Evolutionary conservation across 2,888 invertebrate species (phyloP), one percentile per base, ranked within the genome.

Genomic region (Troides aeacus): DNA sequence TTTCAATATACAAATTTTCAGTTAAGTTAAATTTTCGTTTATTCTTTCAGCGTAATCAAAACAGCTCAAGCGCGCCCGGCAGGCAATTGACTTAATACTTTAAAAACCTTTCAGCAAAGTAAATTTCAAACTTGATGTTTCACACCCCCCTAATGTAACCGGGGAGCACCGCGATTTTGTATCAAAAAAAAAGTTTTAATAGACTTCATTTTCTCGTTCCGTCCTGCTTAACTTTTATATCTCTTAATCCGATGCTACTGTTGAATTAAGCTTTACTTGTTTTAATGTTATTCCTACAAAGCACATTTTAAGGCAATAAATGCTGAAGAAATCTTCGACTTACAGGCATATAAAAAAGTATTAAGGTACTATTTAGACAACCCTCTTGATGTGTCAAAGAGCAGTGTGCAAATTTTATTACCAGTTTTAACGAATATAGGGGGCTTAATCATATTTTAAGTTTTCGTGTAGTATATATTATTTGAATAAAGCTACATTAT

Each of bases 51-150:
- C 50, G 36, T 62, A 59, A 69, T 62, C 42, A 69, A 59, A 70
- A 66, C 69, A 66, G 58, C 62, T 65, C 65, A 61, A 65, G 69
- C 50, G n/a, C 15, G 59, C 69, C 62, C 68, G 58, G 67, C 57
- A 53, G 66, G 69, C 69, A 62, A 58, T 66, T 66, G 66, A 62
- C 66, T 66, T 70, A 70, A 70, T 66, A 66, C 66, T 70, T 70
- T 66, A 70, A 70, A 70, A 70, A 62, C 66, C 69, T 70, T 70
- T 70, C 62, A 70, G 36, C 62, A 70, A 70, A 70, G 66, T 70
- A 70, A 70, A 70, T 69, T 66, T 66, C 62, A 58, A 70, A 66
- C 66, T 66, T 70, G 69, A 70, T 58, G 65, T 70, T 58, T 65
- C 58, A 39, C 66, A 62, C 58, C 65, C 69, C 39, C 36, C 66